Conservation (phyloP, 2,113 vertebrate genomes). For the Triplophysa rosa region DNA sequence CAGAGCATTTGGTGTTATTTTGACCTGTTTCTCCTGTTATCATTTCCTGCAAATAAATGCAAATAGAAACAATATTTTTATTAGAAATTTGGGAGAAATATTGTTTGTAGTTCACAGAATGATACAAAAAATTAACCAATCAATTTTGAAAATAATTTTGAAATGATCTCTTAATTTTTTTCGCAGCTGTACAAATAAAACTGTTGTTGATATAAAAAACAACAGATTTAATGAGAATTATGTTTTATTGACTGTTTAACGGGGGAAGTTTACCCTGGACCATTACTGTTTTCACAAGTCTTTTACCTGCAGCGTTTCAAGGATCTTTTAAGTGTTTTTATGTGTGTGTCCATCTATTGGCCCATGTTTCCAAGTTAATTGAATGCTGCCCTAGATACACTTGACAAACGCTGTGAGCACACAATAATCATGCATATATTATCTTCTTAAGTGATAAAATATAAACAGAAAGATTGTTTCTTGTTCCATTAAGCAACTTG, state of each 20-base stretch:
- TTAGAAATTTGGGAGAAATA: no score
- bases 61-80: no score
- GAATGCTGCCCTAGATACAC: background rate
- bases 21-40: no score
- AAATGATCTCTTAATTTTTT: no score
- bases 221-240: conserved; percentile 31
- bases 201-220: conserved; percentile 28
- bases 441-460: background rate
- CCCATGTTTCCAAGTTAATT: background rate
- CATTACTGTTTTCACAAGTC: conserved; percentile 3
- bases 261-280: conserved; percentile 36
- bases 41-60: no score
- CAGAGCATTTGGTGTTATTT: background rate
- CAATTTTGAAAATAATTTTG: no score
- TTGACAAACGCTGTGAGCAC: background rate
- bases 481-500: background rate
- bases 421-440: background rate
- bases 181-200: conserved; percentile 1
- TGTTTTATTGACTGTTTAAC: conserved; percentile 22
- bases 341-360: background rate
- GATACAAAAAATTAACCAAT: no score
- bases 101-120: no score
- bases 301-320: background rate
- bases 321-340: background rate
- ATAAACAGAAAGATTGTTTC: background rate